A percentile compares a stretch with the other conserved stretches of the same genome.
phyloP scores from a whole-genome alignment of 23 tunicate genomes.

The Halocynthia aurantium region DNA sequence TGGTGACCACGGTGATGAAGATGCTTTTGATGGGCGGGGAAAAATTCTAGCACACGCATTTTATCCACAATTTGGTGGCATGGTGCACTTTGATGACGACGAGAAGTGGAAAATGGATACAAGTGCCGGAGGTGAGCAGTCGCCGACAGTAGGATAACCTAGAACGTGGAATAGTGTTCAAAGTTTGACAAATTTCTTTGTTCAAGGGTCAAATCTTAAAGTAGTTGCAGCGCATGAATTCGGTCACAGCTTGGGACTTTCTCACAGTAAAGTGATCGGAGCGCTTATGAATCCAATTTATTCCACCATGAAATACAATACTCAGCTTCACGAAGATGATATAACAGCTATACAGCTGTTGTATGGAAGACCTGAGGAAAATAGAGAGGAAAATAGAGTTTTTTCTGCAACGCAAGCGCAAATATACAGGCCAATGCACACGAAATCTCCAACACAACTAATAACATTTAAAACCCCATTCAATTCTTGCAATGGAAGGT shows the following conservation, averaged over 20 bases:
- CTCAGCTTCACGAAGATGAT: not conserved
- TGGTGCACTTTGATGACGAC: conserved; percentile 87
- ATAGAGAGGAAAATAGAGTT: not conserved
- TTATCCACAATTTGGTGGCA: conserved; percentile 58
- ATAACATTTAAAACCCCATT: conserved; percentile 42
- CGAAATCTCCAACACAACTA: conserved; percentile 17
- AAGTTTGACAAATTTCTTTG: too few relatives aligned
- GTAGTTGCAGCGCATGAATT: conserved; percentile 86
- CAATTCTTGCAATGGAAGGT: conserved; percentile 87
- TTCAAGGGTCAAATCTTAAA: conserved; percentile 26
- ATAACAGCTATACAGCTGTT: conserved; percentile 39
- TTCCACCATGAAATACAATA: conserved; percentile 15
- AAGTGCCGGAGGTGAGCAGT: conserved; percentile 22
- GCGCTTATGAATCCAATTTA: conserved; percentile 86
- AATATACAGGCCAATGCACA: not conserved
- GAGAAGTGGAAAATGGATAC: conserved; percentile 45
- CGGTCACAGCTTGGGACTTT: conserved; percentile 85
- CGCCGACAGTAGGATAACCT: not conserved
- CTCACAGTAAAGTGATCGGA: conserved; percentile 57
- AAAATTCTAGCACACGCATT: conserved; percentile 83
- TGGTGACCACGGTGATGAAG: conserved; percentile 76
- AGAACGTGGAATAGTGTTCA: too few relatives aligned
- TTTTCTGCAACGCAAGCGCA: too few relatives aligned
- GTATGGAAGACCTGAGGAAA: conserved; percentile 26
- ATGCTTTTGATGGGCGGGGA: conserved; percentile 76